These are phyloP conservation scores for Rhabdomys dilectus DNA, from an alignment of 2,113 vertebrate genomes.

Conservation along the genomic window DNA sequence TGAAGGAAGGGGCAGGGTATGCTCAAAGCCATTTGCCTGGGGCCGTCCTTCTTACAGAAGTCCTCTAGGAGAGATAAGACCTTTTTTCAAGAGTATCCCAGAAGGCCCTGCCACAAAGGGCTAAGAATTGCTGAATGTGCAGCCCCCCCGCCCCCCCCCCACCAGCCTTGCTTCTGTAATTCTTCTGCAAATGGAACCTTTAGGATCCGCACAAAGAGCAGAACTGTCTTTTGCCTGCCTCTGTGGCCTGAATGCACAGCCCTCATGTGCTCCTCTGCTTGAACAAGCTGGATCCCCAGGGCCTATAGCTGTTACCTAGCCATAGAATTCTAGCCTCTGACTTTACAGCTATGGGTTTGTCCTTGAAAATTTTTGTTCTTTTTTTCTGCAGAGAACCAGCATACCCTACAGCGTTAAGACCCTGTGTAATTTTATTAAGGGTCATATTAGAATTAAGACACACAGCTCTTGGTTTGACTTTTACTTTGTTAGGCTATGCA, in stretches of 20 bases:
- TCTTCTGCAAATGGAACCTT: neutral
- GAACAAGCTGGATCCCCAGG: neutral
- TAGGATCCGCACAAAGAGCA: neutral
- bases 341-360: neutral
- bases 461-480: neutral
- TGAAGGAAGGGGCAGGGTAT: neutral
- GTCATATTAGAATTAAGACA: neutral
- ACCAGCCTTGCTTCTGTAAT: neutral
- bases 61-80: neutral
- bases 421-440: neutral
- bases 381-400: neutral
- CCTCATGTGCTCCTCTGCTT: neutral
- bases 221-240: neutral
- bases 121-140: neutral
- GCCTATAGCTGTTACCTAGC: neutral
- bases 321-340: neutral
- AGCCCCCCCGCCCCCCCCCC: accelerated
- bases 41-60: neutral
- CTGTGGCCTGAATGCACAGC: neutral
- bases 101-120: neutral
- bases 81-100: neutral
- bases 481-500: conserved; percentile 12
- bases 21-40: neutral
- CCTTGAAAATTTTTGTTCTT: neutral
- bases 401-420: neutral